These are phyloP conservation scores for Limnodromus scolopaceus DNA, from an alignment of 2,797 vertebrate species.

Conservation along the genomic window DNA sequence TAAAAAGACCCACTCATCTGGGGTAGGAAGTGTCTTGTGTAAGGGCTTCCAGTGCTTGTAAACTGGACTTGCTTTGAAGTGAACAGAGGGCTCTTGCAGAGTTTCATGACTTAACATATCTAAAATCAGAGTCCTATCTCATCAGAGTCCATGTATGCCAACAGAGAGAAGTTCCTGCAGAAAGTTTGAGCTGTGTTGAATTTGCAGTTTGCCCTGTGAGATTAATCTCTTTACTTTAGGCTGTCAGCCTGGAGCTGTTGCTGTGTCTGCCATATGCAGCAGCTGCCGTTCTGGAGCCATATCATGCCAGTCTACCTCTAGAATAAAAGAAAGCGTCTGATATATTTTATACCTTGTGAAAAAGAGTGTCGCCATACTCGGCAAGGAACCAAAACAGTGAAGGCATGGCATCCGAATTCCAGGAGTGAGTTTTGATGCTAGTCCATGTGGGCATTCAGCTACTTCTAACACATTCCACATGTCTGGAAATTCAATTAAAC, in stretches of 20 bases:
- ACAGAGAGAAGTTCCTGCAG: not conserved
- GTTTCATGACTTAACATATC: not conserved
- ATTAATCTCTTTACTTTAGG: not conserved
- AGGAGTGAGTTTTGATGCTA: not conserved
- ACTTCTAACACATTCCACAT: not conserved
- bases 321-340: not conserved
- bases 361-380: not conserved
- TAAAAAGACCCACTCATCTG: not conserved
- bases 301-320: not conserved
- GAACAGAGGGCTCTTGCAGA: not conserved
- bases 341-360: not conserved
- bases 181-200: not conserved
- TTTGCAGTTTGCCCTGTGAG: not conserved
- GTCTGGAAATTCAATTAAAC: not conserved
- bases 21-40: not conserved
- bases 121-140: not conserved
- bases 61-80: not conserved
- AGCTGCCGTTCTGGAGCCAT: not conserved
- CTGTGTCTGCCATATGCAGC: not conserved
- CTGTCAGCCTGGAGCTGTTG: not conserved
- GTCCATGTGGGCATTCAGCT: not conserved
- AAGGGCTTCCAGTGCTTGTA: not conserved
- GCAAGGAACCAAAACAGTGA: not conserved
- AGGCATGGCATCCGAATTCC: not conserved
- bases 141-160: not conserved